Conservation (phyloP, 2,888 invertebrate genomes). For the Dasypolia templi region DNA sequence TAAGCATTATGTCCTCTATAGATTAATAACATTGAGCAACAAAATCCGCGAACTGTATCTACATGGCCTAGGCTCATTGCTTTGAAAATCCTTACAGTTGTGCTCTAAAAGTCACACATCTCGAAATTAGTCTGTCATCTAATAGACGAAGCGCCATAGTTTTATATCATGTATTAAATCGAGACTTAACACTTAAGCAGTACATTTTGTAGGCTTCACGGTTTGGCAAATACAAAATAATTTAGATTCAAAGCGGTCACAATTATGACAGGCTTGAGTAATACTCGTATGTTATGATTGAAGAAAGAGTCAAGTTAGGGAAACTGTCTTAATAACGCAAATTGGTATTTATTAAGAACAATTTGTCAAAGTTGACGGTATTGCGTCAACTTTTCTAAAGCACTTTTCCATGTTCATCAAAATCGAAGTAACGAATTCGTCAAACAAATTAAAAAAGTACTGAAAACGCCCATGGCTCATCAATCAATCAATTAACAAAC, state of each 20-base stretch:
- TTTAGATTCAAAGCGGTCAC: background rate
- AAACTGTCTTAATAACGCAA: background rate
- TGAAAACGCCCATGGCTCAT: background rate
- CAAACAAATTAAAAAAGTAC: constrained; percentile 22
- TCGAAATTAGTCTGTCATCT: background rate
- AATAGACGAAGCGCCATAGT: background rate
- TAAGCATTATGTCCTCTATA: too few species aligned
- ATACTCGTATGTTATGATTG: too few species aligned
- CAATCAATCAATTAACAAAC: constrained; percentile 33
- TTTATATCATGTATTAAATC: too few species aligned
- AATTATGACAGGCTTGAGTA: background rate
- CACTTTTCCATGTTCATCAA: background rate
- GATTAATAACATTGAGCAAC: background rate
- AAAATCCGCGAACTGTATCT: background rate
- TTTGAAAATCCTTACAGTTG: constrained; percentile 6
- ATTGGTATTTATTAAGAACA: constrained; percentile 16
- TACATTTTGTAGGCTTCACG: background rate
- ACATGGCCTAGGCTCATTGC: background rate
- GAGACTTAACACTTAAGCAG: background rate
- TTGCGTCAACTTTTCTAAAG: background rate
- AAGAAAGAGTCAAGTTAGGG: background rate
- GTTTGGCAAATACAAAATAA: background rate
- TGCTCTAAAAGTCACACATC: background rate
- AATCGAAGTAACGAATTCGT: constrained; percentile 8
- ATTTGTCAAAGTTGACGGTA: too few species aligned